These are phyloP conservation scores for Perizoma affinitatum DNA, from an alignment of 2,888 invertebrate species.

Conservation along the genomic window DNA sequence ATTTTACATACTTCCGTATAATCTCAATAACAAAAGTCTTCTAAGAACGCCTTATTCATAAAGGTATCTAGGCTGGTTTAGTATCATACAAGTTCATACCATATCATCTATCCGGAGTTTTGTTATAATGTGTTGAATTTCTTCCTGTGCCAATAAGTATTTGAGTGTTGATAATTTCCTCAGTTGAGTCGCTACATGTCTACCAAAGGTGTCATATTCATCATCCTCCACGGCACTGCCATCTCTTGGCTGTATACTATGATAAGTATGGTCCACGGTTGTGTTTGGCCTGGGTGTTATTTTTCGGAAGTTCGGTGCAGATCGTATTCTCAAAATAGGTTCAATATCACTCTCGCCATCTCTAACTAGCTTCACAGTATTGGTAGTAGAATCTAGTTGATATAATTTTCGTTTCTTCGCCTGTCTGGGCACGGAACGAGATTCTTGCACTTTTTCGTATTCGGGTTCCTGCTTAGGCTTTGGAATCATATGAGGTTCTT, in stretches of 20 bases:
- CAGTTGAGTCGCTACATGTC: conserved; percentile 21
- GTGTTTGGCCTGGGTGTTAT: background rate
- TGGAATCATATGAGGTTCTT: background rate
- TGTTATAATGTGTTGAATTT: conserved; percentile 18
- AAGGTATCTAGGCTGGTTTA: no score
- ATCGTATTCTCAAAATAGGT: background rate
- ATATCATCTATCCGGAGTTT: conserved; percentile 14
- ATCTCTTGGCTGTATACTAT: background rate
- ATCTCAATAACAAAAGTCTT: no score
- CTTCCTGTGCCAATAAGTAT: conserved; percentile 18
- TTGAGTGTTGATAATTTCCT: conserved; percentile 13
- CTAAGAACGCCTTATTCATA: no score
- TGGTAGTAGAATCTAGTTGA: conserved; percentile 4
- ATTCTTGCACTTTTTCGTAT: no score
- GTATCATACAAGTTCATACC: background rate
- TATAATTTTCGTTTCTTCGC: conserved; percentile 10
- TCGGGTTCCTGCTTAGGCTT: background rate
- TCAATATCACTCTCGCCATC: conserved; percentile 1
- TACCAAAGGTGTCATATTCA: conserved; percentile 23
- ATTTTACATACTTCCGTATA: no score
- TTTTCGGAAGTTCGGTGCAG: conserved; percentile 1
- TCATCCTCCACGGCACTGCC: background rate
- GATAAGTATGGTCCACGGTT: conserved; percentile 8
- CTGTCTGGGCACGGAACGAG: background rate
- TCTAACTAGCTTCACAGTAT: conserved; percentile 11